These are phyloP conservation scores for Muricea muricata DNA, from an alignment of 92 coral and sea anemone genomes.

Conservation along the genomic window DNA sequence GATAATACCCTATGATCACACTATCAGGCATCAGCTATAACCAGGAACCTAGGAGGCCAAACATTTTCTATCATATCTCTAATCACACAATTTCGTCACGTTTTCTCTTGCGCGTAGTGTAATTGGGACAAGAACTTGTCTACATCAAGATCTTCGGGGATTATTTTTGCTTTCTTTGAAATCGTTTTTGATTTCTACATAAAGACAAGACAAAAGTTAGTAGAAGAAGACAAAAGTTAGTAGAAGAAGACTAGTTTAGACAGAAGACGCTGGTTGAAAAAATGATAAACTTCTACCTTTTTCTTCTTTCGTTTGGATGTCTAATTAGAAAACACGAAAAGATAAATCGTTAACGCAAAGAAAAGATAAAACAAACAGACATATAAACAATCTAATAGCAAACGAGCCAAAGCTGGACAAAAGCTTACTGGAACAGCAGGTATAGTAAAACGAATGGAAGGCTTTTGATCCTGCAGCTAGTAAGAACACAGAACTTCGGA, in stretches of 20 bases:
- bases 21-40: too few species aligned
- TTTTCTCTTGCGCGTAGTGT: constrained; percentile 67
- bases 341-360: not conserved
- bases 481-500: too few species aligned
- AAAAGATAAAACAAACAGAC: not conserved
- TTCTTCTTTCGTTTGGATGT: constrained; percentile 33
- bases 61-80: too few species aligned
- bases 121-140: constrained; percentile 83
- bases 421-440: too few species aligned
- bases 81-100: too few species aligned
- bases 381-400: not conserved
- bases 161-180: constrained; percentile 43
- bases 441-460: too few species aligned
- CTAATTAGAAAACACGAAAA: not conserved
- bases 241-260: not conserved
- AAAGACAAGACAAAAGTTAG: not conserved
- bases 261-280: not conserved
- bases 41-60: too few species aligned
- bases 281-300: constrained; percentile 2
- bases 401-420: not conserved
- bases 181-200: constrained; percentile 69
- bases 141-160: constrained; percentile 81
- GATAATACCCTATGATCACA: too few species aligned
- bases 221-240: not conserved
- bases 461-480: too few species aligned